Base-by-base conservation (phyloP, 2,888 invertebrate genomes). In the Helobdella robusta region DNA sequence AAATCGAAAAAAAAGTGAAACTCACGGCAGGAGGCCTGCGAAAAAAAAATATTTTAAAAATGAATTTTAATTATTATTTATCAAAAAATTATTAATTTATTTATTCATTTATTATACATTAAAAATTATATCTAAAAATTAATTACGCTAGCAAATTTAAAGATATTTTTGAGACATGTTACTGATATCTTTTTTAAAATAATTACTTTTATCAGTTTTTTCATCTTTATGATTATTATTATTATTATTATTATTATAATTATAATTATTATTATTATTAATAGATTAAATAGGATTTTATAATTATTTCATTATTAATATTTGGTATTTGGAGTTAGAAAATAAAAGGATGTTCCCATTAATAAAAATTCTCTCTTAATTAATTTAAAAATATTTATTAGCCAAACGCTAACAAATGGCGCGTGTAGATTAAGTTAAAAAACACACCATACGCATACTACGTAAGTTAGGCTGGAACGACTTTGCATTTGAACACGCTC, bases 11-110 rank as follows among this genome's bases (percentile, higher is more conserved):
- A 59, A 52, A 11, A n/a, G 15, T 52, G 6, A 20, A 30, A 62
- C 62, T 62, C 62, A 62, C 62, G 30, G 62, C 62, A 46, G 62
- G 62, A 40, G 62, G 62, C 62, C 62, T 62, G 62, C 25, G 35
- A 44, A 50, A 62, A n/a, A 2, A 50, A 8, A 50, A 59, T 35
- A 30, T 32, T 4, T 35, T 4, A 8, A 23, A 25, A 25, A 18
- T 58, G 18, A 58, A 58, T 32, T n/a, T 11, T 15, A 40, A 40
- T 40, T 15, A 40, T 40, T 40, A 40, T 40, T 11, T 40, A 15
- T 40, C 44, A 40, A 40, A 15, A 15, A 11, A 40, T 40, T 40
- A 11, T 11, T 40, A 15, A 40, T 40, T 40, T 15, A 40, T 40
- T 40, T 15, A 40, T 11, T 40, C n/a, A 15, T 15, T 40, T 40